Evolutionary conservation across 2,797 vertebrate genomes (phyloP).

Genomic region (Pogoniulus pusillus): DNA sequence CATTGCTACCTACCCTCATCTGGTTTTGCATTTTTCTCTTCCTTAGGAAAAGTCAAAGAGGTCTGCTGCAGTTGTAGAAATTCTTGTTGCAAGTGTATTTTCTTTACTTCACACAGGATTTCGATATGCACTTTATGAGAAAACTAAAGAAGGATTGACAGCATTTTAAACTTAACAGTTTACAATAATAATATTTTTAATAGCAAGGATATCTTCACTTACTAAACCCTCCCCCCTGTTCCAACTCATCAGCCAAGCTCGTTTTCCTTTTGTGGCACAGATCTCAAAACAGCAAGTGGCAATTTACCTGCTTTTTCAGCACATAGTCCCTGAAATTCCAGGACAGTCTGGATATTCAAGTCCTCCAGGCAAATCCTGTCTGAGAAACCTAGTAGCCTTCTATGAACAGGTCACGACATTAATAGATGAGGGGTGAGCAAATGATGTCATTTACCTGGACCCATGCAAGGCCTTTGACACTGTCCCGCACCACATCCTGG

Average conservation of each 20-base stretch:
- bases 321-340: not conserved
- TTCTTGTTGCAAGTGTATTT: conserved; percentile 83
- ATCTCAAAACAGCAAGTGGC: not conserved
- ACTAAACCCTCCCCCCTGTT: fast-evolving
- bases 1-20: conserved; percentile 69
- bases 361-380: too few relatives aligned
- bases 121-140: conserved; percentile 87
- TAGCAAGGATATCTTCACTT: not conserved
- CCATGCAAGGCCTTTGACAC: too few relatives aligned
- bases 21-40: conserved; percentile 22
- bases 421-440: too few relatives aligned
- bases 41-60: conserved; percentile 67
- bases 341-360: not conserved
- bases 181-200: not conserved
- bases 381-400: too few relatives aligned
- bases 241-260: not conserved
- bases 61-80: conserved; percentile 70
- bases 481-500: too few relatives aligned
- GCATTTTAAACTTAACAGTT: not conserved
- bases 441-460: too few relatives aligned
- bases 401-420: too few relatives aligned
- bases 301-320: not conserved
- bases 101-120: conserved; percentile 87
- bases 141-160: conserved; percentile 73
- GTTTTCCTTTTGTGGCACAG: not conserved